Conservation (phyloP, 2,888 invertebrate species). For the Nomada hirtipes region DNA sequence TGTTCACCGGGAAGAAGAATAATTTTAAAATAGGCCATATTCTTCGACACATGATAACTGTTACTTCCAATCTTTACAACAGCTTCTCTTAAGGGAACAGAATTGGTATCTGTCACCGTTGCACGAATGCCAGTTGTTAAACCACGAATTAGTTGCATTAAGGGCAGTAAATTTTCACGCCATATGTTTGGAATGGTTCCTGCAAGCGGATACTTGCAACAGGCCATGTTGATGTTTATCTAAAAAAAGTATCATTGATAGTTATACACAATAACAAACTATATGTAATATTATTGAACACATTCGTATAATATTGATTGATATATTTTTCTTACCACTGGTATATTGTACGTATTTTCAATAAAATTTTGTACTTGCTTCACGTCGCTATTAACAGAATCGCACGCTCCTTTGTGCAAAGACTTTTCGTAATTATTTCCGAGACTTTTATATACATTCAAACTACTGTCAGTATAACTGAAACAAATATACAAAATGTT, state of each 20-base stretch:
- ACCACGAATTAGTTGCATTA: conserved; percentile 77
- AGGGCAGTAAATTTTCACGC: conserved; percentile 80
- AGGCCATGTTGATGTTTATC: conserved; percentile 86
- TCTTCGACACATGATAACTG: conserved; percentile 88
- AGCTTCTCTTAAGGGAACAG: conserved; percentile 89
- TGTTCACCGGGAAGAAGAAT: conserved; percentile 90
- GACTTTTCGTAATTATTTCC: conserved; percentile 84
- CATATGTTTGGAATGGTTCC: conserved; percentile 80
- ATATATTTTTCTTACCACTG: conserved; percentile 84
- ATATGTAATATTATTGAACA: not conserved
- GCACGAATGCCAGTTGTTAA: conserved; percentile 78
- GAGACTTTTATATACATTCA: conserved; percentile 81
- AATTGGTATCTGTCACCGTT: conserved; percentile 87
- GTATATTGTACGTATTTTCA: conserved; percentile 87
- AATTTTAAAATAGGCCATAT: conserved; percentile 90
- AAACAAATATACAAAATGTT: conserved; percentile 75
- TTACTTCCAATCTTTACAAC: conserved; percentile 88
- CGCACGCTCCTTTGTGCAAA: conserved; percentile 81
- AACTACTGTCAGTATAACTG: conserved; percentile 85
- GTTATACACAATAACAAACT: not conserved
- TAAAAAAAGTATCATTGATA: conserved; percentile 52
- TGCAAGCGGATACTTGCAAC: conserved; percentile 92
- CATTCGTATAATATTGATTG: not conserved
- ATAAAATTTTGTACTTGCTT: conserved; percentile 82
- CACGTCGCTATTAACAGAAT: conserved; percentile 69